These are phyloP conservation scores for Sigmodon hispidus DNA, from an alignment of 2,113 vertebrate species.

Conservation along the genomic window DNA sequence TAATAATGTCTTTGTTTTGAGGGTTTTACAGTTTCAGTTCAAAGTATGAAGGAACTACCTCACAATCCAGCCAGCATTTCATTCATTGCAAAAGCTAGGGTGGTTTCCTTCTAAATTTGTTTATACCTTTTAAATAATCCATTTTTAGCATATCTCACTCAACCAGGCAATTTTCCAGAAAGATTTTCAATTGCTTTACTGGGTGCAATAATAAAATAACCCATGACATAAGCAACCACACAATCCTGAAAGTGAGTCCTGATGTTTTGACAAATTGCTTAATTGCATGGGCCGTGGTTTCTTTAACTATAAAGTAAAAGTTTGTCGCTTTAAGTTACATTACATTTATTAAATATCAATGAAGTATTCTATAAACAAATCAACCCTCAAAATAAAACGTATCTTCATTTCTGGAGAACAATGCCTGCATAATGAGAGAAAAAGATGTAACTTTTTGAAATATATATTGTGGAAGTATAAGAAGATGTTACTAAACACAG, in stretches of 20 bases:
- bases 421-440: background rate
- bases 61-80: conserved; percentile 7
- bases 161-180: background rate
- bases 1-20: conserved; percentile 69
- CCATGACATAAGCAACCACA: background rate
- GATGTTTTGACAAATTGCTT: background rate
- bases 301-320: background rate
- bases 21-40: conserved; percentile 36
- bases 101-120: conserved; percentile 55
- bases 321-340: background rate
- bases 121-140: conserved; percentile 50
- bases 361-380: background rate
- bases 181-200: background rate
- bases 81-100: conserved; percentile 39
- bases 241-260: background rate
- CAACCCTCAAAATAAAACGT: background rate
- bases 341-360: background rate
- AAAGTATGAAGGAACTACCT: conserved; percentile 39
- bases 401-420: background rate
- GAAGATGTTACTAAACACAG: background rate
- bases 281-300: background rate
- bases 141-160: conserved; percentile 47
- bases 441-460: background rate
- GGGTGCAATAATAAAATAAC: background rate
- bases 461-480: background rate